phyloP scores from a whole-genome alignment of 2,888 invertebrate species.

The Polydesmus complanatus region DNA sequence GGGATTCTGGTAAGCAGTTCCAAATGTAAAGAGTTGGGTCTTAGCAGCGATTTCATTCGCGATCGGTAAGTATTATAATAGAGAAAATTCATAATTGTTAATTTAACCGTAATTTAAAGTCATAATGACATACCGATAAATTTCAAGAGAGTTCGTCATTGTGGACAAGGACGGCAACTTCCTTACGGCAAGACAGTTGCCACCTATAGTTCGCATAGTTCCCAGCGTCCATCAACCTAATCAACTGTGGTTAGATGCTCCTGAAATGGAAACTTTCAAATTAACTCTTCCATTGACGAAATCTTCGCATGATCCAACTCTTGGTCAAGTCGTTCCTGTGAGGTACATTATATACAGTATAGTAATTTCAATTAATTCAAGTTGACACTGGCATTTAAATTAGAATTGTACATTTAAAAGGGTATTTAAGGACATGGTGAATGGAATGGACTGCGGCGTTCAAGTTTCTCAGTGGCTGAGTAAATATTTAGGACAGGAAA shows the following conservation, averaged over 20 bases:
- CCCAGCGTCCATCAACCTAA: not conserved
- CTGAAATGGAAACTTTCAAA: not conserved
- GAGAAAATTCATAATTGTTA: not conserved
- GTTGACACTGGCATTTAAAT: too few relatives aligned
- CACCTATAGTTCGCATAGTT: not conserved
- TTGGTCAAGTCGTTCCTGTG: not conserved
- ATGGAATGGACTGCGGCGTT: not conserved
- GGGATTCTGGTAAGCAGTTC: not conserved
- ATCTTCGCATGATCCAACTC: not conserved
- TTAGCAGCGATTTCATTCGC: not conserved
- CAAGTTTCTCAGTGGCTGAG: not conserved
- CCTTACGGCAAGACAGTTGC: not conserved
- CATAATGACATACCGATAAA: not conserved
- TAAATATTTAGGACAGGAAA: not conserved
- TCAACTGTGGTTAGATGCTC: not conserved
- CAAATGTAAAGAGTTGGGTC: not conserved
- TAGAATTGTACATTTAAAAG: not conserved
- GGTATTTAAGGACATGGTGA: not conserved
- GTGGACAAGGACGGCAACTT: not conserved
- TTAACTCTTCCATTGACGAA: not conserved
- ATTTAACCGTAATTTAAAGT: not conserved
- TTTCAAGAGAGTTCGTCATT: not conserved
- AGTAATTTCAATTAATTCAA: not conserved
- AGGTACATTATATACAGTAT: not conserved
- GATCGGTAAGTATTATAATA: conserved; percentile 3